These are phyloP conservation scores for Epinephelus moara DNA, from an alignment of 2,113 vertebrate genomes.

Conservation along the genomic window DNA sequence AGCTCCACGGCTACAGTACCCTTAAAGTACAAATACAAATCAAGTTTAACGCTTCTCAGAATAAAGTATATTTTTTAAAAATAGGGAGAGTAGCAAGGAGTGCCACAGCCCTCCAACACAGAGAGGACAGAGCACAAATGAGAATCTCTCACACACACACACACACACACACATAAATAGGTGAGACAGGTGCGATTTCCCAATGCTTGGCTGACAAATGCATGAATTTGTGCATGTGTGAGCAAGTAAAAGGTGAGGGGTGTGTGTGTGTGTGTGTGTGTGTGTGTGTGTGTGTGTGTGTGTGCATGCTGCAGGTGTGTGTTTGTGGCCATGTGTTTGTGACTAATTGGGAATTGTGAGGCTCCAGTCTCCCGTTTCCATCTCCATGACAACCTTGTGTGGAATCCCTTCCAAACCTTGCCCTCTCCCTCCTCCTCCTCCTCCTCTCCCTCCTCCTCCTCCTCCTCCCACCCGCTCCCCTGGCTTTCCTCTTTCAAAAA, in stretches of 20 bases:
- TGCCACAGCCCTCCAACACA: not conserved
- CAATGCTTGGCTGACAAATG: not conserved
- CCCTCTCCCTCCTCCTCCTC: not conserved
- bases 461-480: slow-evolving; percentile 14
- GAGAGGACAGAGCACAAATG: not conserved
- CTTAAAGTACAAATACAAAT: not conserved
- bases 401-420: slow-evolving; percentile 71
- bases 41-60: not conserved
- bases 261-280: slow-evolving; percentile 35
- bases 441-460: not conserved
- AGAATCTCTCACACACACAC: not conserved
- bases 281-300: slow-evolving; percentile 54
- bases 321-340: slow-evolving; percentile 70
- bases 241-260: no score
- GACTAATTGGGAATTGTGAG: slow-evolving; percentile 80
- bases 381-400: slow-evolving; percentile 77
- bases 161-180: not conserved
- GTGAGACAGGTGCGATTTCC: not conserved
- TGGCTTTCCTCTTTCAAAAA: slow-evolving; percentile 41
- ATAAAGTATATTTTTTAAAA: not conserved
- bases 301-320: slow-evolving; percentile 60
- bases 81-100: no score
- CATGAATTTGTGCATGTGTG: not conserved
- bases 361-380: slow-evolving; percentile 78
- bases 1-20: not conserved